Base-by-base conservation (phyloP, 2,888 invertebrate genomes). In the Embidobia sp. region DNA sequence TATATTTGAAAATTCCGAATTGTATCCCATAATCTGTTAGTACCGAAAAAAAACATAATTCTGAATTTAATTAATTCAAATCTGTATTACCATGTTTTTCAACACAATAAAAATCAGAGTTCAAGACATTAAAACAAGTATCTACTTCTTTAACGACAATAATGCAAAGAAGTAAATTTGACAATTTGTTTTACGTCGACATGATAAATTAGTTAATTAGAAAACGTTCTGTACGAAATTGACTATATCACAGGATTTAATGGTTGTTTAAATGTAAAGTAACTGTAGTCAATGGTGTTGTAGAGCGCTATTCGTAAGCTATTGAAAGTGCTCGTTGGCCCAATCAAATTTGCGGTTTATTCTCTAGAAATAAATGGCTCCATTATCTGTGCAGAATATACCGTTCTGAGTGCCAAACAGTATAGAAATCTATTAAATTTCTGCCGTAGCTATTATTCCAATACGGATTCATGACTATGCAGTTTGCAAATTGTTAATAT, bases 271-370 rank as follows among this genome's bases (percentile, higher is more conserved):
- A 44, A 73, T 64, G 67, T 63, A 69, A 73, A 77, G 49, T 48
- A 63, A 61, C 67, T 63, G 48, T 44, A 64, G 64, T 64, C 64
- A 61, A 64, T 75, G 66, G 77, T 46, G 53, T 70, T 72, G 78
- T 46, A 29, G 37, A 44, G 22, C 51, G 27, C 55, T 19, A 64
- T 69, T 59, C 53, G 69, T 53, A 64, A 63, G 59, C 33, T 63
- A 66, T 46, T 55, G 75, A 59, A 75, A 67, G 66, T 48, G 64
- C 72, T 67, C 33, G 67, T 35, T 55, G 63, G 57, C 40, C 73
- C 77, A 75, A 79, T 79, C 73, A 76, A 76, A 78, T 79, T 77
- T 77, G 79, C 55, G 79, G 77, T 79, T 79, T 75, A 67, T 66
- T 75, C 67, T 61, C 59, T 57, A 57, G 46, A 49, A 70, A 75